Conservation (phyloP, 2,888 invertebrate species). For the Colletes collaris region DNA sequence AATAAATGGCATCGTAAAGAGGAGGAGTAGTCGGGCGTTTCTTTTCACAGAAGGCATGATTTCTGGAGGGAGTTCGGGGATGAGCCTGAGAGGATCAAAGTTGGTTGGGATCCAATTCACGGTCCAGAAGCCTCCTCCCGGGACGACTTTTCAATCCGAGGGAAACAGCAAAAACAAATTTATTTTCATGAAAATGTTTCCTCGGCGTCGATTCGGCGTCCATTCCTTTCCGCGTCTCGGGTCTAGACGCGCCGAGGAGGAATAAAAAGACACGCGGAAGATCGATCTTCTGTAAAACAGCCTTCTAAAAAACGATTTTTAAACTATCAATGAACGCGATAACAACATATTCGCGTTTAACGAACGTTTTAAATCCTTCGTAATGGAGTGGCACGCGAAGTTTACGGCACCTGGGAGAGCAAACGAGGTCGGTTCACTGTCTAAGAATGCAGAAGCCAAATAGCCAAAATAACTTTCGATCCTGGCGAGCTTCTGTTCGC, state of each 20-base stretch:
- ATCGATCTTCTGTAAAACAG: constrained; percentile 20
- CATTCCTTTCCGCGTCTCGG: constrained; percentile 1
- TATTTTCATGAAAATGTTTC: constrained; percentile 68
- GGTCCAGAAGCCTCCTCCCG: constrained; percentile 56
- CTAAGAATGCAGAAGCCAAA: constrained; percentile 55
- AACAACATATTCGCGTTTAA: background rate
- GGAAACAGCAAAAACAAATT: constrained; percentile 70
- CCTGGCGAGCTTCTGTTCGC: constrained; percentile 31
- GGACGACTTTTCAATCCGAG: constrained; percentile 59
- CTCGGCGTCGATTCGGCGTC: constrained; percentile 32
- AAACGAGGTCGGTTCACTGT: constrained; percentile 48
- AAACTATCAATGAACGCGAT: no score
- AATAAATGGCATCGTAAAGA: constrained; percentile 63
- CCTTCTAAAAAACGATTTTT: background rate
- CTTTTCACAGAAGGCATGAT: constrained; percentile 66
- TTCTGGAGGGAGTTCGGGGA: constrained; percentile 46
- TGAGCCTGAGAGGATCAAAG: constrained; percentile 62
- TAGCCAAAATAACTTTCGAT: constrained; percentile 65
- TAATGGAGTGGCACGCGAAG: constrained; percentile 2
- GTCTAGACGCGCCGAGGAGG: background rate
- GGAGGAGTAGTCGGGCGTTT: constrained; percentile 46
- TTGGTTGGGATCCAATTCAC: constrained; percentile 71
- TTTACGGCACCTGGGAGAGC: constrained; percentile 24
- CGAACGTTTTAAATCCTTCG: constrained; percentile 7
- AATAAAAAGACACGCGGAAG: constrained; percentile 13